Percentiles rank a stretch among this genome's conserved stretches.
Conservation (phyloP, 2,888 invertebrate genomes). For the Lordiphosa andalusiaca region DNA sequence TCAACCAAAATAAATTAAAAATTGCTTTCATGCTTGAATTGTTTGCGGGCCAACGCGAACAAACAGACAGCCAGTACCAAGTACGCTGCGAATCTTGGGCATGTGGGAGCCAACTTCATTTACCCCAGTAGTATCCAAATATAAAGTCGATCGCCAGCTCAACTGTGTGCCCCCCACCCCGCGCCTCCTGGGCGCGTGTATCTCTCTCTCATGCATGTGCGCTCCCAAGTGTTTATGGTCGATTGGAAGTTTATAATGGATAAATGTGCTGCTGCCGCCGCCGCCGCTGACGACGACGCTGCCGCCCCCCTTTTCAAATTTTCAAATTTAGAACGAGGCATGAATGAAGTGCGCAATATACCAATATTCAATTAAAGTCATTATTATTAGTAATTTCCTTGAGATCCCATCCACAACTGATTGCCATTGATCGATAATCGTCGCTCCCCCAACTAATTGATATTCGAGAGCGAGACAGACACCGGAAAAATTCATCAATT, state of each 20-base stretch:
- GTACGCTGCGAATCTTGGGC: constrained; percentile 48
- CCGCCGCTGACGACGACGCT: constrained; percentile 2
- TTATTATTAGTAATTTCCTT: constrained; percentile 76
- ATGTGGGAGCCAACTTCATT: constrained; percentile 46
- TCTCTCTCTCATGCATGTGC: constrained; percentile 5
- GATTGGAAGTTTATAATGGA: constrained; percentile 76
- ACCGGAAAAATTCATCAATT: constrained; percentile 79
- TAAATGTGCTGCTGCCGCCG: constrained; percentile 45
- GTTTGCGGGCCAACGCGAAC: constrained; percentile 24
- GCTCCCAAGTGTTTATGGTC: constrained; percentile 75
- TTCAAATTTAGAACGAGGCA: constrained; percentile 42
- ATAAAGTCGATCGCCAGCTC: constrained; percentile 36
- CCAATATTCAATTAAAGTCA: constrained; percentile 73
- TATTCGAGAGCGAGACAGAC: constrained; percentile 34
- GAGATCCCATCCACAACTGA: constrained; percentile 14
- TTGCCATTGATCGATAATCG: constrained; percentile 37
- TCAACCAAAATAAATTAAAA: constrained; percentile 76
- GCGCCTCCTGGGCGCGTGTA: constrained; percentile 5
- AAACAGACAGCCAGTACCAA: constrained; percentile 28
- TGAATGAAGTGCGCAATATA: constrained; percentile 72
- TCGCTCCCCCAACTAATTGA: constrained; percentile 36
- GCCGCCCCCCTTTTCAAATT: constrained; percentile 33
- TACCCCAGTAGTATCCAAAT: constrained; percentile 56
- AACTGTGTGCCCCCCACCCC: constrained; percentile 32
- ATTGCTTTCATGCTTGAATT: constrained; percentile 76